phyloP scores from a whole-genome alignment of 2,888 invertebrate genomes.

The Cheilosia impressa region DNA sequence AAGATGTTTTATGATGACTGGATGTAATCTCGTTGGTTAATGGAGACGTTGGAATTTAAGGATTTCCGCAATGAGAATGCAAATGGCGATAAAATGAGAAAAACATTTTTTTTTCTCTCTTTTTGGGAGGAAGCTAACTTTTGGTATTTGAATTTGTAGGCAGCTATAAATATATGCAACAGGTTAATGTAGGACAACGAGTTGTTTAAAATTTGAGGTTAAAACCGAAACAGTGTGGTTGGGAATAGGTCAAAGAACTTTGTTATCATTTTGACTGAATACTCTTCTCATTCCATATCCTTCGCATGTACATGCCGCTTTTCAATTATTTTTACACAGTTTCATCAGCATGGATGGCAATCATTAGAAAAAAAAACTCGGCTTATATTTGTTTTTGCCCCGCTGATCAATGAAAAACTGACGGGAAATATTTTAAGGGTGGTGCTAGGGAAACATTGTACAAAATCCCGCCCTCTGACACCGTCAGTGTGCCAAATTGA shows the following conservation, averaged over 20 bases:
- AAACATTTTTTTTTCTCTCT: neutral
- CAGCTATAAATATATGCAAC: neutral
- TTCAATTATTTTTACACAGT: neutral
- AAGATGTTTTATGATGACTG: constrained; percentile 15
- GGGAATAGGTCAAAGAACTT: too few relatives aligned
- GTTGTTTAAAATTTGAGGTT: too few relatives aligned
- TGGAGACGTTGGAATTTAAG: constrained; percentile 26
- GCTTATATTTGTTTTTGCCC: constrained; percentile 35
- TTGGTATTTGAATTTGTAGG: neutral
- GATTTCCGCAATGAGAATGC: neutral
- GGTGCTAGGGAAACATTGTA: constrained; percentile 40
- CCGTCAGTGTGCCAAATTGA: constrained; percentile 38
- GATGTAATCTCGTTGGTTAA: constrained; percentile 16
- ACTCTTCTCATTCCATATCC: neutral
- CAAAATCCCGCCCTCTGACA: constrained; percentile 31
- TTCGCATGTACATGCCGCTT: neutral
- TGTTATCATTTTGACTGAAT: neutral
- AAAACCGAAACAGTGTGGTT: too few relatives aligned
- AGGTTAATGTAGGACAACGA: too few relatives aligned
- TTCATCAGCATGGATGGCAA: constrained; percentile 5
- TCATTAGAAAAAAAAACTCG: constrained; percentile 6
- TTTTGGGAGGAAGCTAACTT: neutral
- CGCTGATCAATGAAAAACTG: constrained; percentile 18
- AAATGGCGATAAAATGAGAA: neutral
- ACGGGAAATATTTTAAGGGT: constrained; percentile 6